Conservation (phyloP, 2,888 invertebrate species). For the Empis stercorea region DNA sequence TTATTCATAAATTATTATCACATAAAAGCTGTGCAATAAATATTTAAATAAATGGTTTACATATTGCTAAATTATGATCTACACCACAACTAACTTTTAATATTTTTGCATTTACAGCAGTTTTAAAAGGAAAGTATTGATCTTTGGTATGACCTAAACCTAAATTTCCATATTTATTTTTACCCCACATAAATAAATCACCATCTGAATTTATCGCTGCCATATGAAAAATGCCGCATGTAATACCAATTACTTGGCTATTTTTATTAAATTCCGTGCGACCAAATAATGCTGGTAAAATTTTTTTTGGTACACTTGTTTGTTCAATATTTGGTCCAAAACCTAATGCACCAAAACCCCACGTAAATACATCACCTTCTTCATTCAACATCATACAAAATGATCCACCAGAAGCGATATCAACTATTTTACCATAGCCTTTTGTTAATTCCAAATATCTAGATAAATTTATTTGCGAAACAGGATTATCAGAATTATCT, state of each 20-base stretch:
- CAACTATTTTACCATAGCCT: slow-evolving; percentile 59
- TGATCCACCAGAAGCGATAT: slow-evolving; percentile 76
- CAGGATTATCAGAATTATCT: slow-evolving; percentile 21
- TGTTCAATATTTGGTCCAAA: slow-evolving; percentile 67
- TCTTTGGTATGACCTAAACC: slow-evolving; percentile 70
- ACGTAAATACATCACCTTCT: slow-evolving; percentile 71
- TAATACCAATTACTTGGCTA: slow-evolving; percentile 48
- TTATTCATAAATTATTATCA: no score
- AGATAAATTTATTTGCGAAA: slow-evolving; percentile 58
- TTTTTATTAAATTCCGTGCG: slow-evolving; percentile 67
- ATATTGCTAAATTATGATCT: slow-evolving; percentile 70
- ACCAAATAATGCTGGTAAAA: slow-evolving; percentile 76
- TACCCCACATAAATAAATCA: slow-evolving; percentile 85
- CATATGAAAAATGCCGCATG: slow-evolving; percentile 61
- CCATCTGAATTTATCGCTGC: slow-evolving; percentile 72
- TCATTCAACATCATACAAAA: slow-evolving; percentile 76
- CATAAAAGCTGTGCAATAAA: no score
- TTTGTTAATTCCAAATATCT: slow-evolving; percentile 48
- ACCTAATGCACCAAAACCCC: slow-evolving; percentile 91
- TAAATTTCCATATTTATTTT: slow-evolving; percentile 69
- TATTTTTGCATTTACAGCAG: slow-evolving; percentile 63
- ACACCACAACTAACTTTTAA: slow-evolving; percentile 66
- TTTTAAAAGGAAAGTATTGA: slow-evolving; percentile 80
- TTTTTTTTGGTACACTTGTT: slow-evolving; percentile 49
- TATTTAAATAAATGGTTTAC: slow-evolving; percentile 52